phyloP scores from a whole-genome alignment of 2,888 invertebrate genomes.

The Elegia similella region DNA sequence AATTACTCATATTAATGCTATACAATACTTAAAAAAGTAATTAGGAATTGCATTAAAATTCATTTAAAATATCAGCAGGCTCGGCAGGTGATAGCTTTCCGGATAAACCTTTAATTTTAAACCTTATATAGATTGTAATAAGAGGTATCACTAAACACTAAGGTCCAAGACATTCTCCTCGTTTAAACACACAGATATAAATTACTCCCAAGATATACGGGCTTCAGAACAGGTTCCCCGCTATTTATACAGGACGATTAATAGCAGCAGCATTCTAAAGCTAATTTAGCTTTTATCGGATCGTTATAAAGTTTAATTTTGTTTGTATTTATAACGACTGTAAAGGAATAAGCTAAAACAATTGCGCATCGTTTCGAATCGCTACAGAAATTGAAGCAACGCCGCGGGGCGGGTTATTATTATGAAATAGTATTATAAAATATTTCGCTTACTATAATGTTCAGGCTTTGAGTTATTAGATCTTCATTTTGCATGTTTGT shows the following conservation, averaged over 20 bases:
- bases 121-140: background rate
- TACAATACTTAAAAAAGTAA: background rate
- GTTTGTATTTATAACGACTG: conserved; percentile 7
- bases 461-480: conserved; percentile 2
- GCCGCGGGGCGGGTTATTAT: conserved; percentile 39
- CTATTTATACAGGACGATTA: conserved; percentile 44
- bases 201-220: conserved; percentile 23
- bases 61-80: background rate
- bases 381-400: conserved; percentile 25
- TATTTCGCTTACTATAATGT: conserved; percentile 3
- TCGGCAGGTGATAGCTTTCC: background rate
- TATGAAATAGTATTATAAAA: conserved; percentile 7
- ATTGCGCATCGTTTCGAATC: conserved; percentile 40
- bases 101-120: background rate
- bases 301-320: conserved; percentile 21
- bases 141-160: background rate
- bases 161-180: conserved; percentile 21
- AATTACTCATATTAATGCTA: background rate
- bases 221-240: conserved; percentile 38
- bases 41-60: conserved; percentile 11
- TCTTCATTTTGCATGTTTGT: background rate
- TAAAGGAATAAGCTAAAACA: conserved; percentile 43
- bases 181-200: conserved; percentile 18
- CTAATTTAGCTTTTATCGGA: conserved; percentile 17
- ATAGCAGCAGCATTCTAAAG: conserved; percentile 12